These are phyloP conservation scores for Sesamia nonagrioides DNA, from an alignment of 1,140 invertebrate species.

Conservation along the genomic window DNA sequence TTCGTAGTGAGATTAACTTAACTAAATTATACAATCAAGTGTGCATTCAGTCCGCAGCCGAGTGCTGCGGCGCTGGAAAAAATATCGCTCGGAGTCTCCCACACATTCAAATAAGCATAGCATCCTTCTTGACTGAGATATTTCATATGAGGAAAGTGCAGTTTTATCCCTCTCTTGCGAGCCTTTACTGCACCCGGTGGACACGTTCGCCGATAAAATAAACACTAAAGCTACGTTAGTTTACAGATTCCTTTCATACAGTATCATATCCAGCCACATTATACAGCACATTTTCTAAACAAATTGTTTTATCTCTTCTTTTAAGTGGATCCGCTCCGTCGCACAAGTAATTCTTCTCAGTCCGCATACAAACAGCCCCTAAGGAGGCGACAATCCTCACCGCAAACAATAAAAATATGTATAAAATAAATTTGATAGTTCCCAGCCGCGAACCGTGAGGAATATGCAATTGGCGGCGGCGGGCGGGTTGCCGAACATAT, in stretches of 20 bases:
- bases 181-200: conserved; percentile 59
- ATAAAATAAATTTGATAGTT: conserved; percentile 86
- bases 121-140: conserved; percentile 44
- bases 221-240: conserved; percentile 60
- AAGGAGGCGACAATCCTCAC: conserved; percentile 84
- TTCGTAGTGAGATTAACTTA: conserved; percentile 65
- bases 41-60: conserved; percentile 58
- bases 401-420: conserved; percentile 85
- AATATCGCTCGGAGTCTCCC: conserved; percentile 36
- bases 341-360: conserved; percentile 81
- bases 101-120: conserved; percentile 46
- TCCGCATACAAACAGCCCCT: conserved; percentile 84
- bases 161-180: conserved; percentile 55
- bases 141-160: conserved; percentile 62
- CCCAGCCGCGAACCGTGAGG: conserved; percentile 70
- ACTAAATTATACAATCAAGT: conserved; percentile 69
- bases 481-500: conserved; percentile 35
- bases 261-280: conserved; percentile 60
- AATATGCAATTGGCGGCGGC: conserved; percentile 68
- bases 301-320: conserved; percentile 83
- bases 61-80: conserved; percentile 43
- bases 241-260: conserved; percentile 63
- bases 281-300: conserved; percentile 74
- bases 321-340: conserved; percentile 73
- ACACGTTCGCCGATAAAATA: conserved; percentile 65